A percentile compares a stretch with the other conserved stretches of the same genome.
Conservation (phyloP, 2,113 vertebrate genomes). For the Chascanopsetta lugubris region DNA sequence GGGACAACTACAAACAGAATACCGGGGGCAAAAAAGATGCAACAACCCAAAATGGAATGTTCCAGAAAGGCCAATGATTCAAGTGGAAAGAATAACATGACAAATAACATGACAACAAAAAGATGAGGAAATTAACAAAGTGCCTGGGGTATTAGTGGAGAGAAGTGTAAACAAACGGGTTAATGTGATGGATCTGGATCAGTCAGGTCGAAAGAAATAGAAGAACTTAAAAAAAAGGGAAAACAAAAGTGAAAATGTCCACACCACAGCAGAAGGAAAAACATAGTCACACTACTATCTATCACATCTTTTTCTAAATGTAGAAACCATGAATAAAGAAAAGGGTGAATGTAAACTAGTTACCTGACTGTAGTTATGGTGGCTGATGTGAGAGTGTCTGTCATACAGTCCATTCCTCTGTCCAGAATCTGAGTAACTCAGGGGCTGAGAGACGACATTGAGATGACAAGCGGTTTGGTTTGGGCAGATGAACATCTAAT, state of each 20-base stretch:
- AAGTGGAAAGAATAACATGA: too few relatives aligned
- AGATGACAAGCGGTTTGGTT: neutral
- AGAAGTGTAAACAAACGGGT: constrained; percentile 2
- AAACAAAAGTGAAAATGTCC: neutral
- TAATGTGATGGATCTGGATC: neutral
- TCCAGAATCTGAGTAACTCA: constrained; percentile 30
- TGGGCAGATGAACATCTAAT: neutral
- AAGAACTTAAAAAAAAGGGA: too few relatives aligned
- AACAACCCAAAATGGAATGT: neutral
- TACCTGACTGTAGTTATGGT: constrained; percentile 28
- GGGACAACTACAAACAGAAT: too few relatives aligned
- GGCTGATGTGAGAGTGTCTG: constrained; percentile 31
- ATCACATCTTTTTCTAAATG: neutral
- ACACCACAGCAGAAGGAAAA: constrained; percentile 4
- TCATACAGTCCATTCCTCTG: constrained; percentile 42
- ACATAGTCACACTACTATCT: neutral
- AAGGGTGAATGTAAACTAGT: constrained; percentile 34
- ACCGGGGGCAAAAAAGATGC: neutral
- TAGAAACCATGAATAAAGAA: neutral
- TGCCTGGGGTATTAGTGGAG: constrained; percentile 4
- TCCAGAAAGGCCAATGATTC: too few relatives aligned
- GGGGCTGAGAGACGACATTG: constrained; percentile 28
- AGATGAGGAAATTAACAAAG: constrained; percentile 11
- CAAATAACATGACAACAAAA: constrained; percentile 23
- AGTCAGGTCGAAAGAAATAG: neutral